Evolutionary conservation across 2,113 vertebrate species (phyloP), one percentile per base, ranked within the genome.

Genomic region (Corydoras sp.): DNA sequence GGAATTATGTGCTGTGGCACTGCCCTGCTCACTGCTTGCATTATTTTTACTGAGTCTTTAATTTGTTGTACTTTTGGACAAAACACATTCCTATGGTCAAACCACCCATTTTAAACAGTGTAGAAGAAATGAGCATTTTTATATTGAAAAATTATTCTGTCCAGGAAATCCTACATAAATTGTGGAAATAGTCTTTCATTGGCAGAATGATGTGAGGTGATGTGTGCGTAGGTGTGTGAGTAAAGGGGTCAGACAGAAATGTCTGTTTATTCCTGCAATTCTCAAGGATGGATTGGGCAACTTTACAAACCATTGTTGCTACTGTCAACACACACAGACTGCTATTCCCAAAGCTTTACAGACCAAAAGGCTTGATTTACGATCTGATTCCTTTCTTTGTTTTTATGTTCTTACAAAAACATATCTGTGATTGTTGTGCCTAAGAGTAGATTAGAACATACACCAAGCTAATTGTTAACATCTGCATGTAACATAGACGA

Each of bases 231-330:
- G 68, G 70, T 67, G 63, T 67, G 58, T 51, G 48, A 3, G 48
- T 35, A 64, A 50, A 49, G 54, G 68, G 65, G 50, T 63, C 73
- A 62, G 43, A 43, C 65, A 73, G 77, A 76, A 79, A 73, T 69
- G 73, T 79, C 69, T 79, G 71, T 79, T 79, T 79, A 76, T 79
- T 79, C 69, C 73, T 68, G 59, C 61, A 43, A 58, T 76, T 79
- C 73, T 76, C 62, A n/a, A 62, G 63, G 69, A 65, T 6, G 13
- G 29, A 73, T 58, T 50, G 24, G 69, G 62, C 76, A 76, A 76
- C 56, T 53, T 65, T 48, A 63, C 18, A 49, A 54, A 62, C 51
- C 51, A 76, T 70, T 79, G 74, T 79, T 69, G 53, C 29, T 31
- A 49, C 58, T 63, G 51, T 68, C 58, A 68, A 24, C 18, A 24